Conservation (phyloP, 2,888 invertebrate genomes). For the Caradrina clavipalpis region DNA sequence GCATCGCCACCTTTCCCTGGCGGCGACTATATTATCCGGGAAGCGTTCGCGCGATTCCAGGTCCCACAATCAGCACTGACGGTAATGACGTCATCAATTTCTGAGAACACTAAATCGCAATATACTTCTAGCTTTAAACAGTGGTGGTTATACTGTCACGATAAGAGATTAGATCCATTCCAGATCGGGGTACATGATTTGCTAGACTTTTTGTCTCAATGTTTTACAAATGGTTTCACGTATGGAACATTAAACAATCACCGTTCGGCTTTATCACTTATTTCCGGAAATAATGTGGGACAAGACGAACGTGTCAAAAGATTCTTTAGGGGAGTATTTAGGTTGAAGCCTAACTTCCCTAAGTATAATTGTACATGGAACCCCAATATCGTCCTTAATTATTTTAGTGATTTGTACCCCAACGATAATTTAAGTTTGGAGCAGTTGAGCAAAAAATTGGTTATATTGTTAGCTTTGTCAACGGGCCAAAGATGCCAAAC, state of each 20-base stretch:
- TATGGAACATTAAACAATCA: slow-evolving; percentile 3
- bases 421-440: slow-evolving; percentile 7
- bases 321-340: slow-evolving; percentile 4
- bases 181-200: too few relatives aligned
- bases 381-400: too few relatives aligned
- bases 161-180: background rate
- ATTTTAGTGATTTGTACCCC: background rate
- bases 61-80: background rate
- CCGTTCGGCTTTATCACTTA: slow-evolving; percentile 5
- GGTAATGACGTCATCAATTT: slow-evolving; percentile 1
- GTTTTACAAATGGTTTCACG: background rate
- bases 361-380: slow-evolving; percentile 3
- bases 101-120: background rate
- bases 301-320: slow-evolving; percentile 11
- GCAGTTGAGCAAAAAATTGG: background rate
- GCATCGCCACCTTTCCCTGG: slow-evolving; percentile 1
- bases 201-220: too few relatives aligned
- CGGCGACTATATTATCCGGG: slow-evolving; percentile 1
- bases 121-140: background rate
- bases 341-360: background rate
- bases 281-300: slow-evolving; percentile 13
- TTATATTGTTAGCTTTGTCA: background rate
- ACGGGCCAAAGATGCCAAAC: slow-evolving; percentile 4
- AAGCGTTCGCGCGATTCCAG: background rate
- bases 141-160: background rate